These are phyloP conservation scores for Drosophila auraria DNA, from an alignment of 1,140 invertebrate species.

Conservation along the genomic window DNA sequence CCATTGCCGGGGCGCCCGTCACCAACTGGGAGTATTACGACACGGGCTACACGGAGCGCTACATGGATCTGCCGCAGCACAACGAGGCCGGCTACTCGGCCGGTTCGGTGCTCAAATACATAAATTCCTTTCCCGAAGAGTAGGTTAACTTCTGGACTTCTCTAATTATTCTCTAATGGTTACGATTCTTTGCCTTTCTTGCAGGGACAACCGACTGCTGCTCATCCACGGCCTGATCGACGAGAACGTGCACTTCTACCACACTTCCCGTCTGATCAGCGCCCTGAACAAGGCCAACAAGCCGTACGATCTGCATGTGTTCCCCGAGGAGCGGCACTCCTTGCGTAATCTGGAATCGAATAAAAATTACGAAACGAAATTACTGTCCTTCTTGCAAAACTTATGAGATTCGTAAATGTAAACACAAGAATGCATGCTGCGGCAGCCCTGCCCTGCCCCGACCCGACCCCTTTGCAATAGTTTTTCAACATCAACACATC, in stretches of 20 bases:
- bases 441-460: conserved; percentile 1
- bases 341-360: conserved; percentile 96
- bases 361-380: conserved; percentile 97
- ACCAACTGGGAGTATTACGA: conserved; percentile 97
- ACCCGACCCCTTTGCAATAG: conserved; percentile 21
- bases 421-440: conserved; percentile 32
- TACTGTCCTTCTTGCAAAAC: conserved; percentile 96
- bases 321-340: conserved; percentile 97
- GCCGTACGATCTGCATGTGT: conserved; percentile 95
- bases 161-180: background rate
- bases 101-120: conserved; percentile 91
- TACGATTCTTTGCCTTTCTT: background rate
- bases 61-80: conserved; percentile 96
- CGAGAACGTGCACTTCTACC: conserved; percentile 99
- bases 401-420: conserved; percentile 87
- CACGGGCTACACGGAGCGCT: conserved; percentile 97
- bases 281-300: conserved; percentile 96
- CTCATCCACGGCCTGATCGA: conserved; percentile 99
- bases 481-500: conserved; percentile 16
- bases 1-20: conserved; percentile 98
- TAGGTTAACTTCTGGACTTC: conserved; percentile 84
- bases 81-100: conserved; percentile 92
- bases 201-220: conserved; percentile 95
- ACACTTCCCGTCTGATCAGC: conserved; percentile 96
- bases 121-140: conserved; percentile 96